These are phyloP conservation scores for Megaceryle alcyon DNA, from an alignment of 2,797 vertebrate species.

Conservation along the genomic window DNA sequence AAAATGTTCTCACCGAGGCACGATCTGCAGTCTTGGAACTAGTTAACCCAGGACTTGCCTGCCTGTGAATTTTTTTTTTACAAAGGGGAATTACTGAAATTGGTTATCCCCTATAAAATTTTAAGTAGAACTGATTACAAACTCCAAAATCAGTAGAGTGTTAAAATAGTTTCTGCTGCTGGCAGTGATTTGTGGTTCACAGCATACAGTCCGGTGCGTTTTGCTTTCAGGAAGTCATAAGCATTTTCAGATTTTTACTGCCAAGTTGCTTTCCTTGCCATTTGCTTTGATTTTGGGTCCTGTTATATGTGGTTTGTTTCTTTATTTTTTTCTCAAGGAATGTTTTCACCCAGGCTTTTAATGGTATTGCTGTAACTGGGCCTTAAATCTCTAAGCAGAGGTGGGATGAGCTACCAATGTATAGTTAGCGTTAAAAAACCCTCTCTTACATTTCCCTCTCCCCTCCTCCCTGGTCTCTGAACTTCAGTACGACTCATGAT, in stretches of 20 bases:
- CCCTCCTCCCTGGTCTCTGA: background rate
- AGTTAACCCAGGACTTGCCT: conserved; percentile 29
- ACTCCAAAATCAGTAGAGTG: conserved; percentile 4
- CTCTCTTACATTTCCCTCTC: background rate
- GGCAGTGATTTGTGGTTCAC: conserved; percentile 20
- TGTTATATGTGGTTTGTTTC: background rate
- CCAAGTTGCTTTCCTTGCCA: background rate
- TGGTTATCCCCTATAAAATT: conserved; percentile 31
- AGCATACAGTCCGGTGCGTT: accelerated
- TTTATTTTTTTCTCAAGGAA: background rate
- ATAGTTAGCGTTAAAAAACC: background rate
- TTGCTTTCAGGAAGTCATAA: conserved; percentile 10
- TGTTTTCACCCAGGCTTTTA: conserved; percentile 19
- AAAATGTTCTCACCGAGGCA: conserved; percentile 20
- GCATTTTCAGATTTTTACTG: conserved; percentile 1
- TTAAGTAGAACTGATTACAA: conserved; percentile 26
- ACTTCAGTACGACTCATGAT: background rate
- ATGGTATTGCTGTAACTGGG: background rate
- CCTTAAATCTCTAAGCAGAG: background rate
- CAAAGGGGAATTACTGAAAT: conserved; percentile 15
- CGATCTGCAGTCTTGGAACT: background rate
- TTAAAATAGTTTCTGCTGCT: conserved; percentile 30
- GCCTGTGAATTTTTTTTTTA: conserved; percentile 19
- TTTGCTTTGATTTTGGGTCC: conserved; percentile 28
- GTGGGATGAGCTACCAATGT: background rate